Percentiles rank a stretch among this genome's conserved stretches.
phyloP scores from a whole-genome alignment of 1,140 invertebrate species.

The Thaumatotibia leucotreta region DNA sequence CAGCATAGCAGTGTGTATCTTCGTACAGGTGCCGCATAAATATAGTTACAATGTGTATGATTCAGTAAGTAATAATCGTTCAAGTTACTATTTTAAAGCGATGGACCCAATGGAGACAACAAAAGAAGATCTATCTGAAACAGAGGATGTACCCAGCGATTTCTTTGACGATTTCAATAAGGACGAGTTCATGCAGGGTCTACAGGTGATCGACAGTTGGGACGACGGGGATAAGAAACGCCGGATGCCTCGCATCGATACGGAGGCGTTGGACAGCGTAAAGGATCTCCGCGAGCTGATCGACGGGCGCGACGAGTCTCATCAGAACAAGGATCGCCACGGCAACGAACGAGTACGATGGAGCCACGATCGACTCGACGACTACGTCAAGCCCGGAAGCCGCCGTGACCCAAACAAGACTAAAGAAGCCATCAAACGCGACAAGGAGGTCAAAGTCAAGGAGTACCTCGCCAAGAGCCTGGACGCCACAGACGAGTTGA shows the following conservation, averaged over 20 bases:
- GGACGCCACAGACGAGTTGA: constrained; percentile 48
- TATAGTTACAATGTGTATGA: neutral
- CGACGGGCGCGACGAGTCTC: constrained; percentile 21
- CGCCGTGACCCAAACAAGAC: constrained; percentile 63
- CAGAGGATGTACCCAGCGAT: constrained; percentile 67
- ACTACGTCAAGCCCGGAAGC: constrained; percentile 58
- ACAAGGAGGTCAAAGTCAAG: constrained; percentile 67
- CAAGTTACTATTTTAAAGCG: neutral
- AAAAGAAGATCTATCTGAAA: constrained; percentile 21
- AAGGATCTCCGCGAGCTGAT: constrained; percentile 51
- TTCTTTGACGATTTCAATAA: constrained; percentile 69
- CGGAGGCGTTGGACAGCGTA: constrained; percentile 35
- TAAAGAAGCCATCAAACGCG: constrained; percentile 58
- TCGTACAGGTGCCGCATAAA: neutral
- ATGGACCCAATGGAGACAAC: neutral
- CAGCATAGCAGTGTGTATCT: neutral
- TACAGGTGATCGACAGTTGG: constrained; percentile 68
- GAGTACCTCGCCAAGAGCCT: constrained; percentile 57
- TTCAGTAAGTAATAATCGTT: neutral
- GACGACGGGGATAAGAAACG: constrained; percentile 33
- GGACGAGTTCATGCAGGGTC: constrained; percentile 66
- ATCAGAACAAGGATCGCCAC: constrained; percentile 3
- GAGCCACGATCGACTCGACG: constrained; percentile 31
- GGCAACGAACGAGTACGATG: constrained; percentile 11
- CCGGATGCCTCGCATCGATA: constrained; percentile 21